Evolutionary conservation across 2,113 vertebrate species (phyloP).

Genomic region (Onychostoma macrolepis): DNA sequence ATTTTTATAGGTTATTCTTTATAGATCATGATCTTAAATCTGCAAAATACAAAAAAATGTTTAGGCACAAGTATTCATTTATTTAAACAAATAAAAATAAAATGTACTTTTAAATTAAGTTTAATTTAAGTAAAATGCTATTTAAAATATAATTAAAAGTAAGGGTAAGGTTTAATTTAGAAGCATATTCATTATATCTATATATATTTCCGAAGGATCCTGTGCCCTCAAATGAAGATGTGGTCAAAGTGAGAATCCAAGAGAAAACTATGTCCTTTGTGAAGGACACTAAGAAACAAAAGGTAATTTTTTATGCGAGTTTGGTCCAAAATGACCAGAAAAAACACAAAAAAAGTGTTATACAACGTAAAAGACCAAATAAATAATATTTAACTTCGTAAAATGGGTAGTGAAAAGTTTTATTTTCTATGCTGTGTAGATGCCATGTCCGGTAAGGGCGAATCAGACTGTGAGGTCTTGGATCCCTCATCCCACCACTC

Average conservation of each 20-base stretch:
- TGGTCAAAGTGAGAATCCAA: slow-evolving; percentile 35
- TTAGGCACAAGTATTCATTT: neutral
- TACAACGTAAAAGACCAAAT: neutral
- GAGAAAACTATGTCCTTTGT: slow-evolving; percentile 43
- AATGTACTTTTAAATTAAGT: neutral
- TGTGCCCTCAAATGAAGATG: slow-evolving; percentile 38
- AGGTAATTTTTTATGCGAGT: slow-evolving; percentile 56
- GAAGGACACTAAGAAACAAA: slow-evolving; percentile 55
- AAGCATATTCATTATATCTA: neutral
- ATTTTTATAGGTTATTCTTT: neutral
- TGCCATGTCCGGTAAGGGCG: slow-evolving; percentile 46
- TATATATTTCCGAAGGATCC: slow-evolving; percentile 59
- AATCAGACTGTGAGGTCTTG: slow-evolving; percentile 47
- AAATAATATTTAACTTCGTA: neutral
- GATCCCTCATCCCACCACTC: slow-evolving; percentile 55
- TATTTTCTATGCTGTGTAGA: slow-evolving; percentile 21
- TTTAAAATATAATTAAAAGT: neutral
- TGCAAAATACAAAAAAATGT: neutral
- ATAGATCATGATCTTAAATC: neutral
- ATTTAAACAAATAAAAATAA: neutral
- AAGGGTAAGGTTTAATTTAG: neutral
- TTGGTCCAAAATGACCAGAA: neutral
- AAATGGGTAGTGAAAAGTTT: neutral
- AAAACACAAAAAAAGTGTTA: neutral
- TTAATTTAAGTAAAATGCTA: neutral